Conservation (phyloP, 2,888 invertebrate species). For the Cecidostiba fungosa region DNA sequence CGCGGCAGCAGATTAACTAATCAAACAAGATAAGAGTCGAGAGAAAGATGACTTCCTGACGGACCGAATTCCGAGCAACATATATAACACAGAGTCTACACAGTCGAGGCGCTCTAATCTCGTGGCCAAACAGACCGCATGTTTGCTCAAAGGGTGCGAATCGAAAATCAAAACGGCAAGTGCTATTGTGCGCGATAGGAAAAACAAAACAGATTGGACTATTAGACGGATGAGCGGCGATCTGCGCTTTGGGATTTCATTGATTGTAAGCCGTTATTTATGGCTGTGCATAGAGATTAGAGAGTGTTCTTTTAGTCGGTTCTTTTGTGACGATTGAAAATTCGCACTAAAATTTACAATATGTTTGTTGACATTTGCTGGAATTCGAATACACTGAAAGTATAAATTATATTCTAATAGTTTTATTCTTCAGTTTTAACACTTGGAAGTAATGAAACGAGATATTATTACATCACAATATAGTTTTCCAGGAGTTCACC, state of each 20-base stretch:
- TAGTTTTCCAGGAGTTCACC: background rate
- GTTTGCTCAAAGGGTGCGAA: conserved; percentile 50
- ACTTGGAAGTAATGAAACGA: no score
- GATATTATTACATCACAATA: no score
- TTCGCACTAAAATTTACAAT: background rate
- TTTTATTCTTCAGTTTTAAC: no score
- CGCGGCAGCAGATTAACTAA: conserved; percentile 28
- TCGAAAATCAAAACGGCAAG: conserved; percentile 44
- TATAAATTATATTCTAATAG: no score
- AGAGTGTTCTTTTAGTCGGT: background rate
- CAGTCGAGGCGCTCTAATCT: conserved; percentile 41
- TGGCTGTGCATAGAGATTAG: background rate
- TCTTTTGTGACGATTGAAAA: background rate
- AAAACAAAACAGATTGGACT: conserved; percentile 1
- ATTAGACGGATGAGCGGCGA: conserved; percentile 23
- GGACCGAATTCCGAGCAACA: background rate
- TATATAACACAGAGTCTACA: conserved; percentile 9
- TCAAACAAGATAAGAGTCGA: conserved; percentile 47
- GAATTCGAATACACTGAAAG: no score
- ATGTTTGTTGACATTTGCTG: no score
- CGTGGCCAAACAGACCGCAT: conserved; percentile 45
- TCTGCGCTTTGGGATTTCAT: conserved; percentile 11
- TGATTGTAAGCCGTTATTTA: background rate
- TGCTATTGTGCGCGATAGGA: conserved; percentile 5
- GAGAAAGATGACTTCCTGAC: conserved; percentile 42